Percentiles rank a stretch among this genome's conserved stretches.
phyloP scores from a whole-genome alignment of 2,113 vertebrate genomes.

The Python bivittatus region DNA sequence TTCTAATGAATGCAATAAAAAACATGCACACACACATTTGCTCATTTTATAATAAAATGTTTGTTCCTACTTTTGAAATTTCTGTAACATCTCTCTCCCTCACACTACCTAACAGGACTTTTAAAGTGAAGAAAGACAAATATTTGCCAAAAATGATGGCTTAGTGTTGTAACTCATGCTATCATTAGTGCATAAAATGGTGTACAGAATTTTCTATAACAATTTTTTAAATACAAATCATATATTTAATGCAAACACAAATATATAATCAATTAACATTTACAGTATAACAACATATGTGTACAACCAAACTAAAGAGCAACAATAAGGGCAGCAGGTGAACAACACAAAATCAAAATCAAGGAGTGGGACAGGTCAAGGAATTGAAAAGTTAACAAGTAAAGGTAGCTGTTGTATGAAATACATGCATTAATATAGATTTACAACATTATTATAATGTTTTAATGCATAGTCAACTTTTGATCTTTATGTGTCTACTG shows the following conservation, averaged over 20 bases:
- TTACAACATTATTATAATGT: not conserved
- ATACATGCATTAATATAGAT: not conserved
- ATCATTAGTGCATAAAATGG: not conserved
- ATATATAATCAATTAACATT: not conserved
- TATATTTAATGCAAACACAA: not conserved
- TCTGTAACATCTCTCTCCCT: not conserved
- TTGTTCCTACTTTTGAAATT: not conserved
- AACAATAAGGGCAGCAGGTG: not conserved
- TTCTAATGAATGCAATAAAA: not conserved
- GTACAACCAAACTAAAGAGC: not conserved
- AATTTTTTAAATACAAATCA: not conserved
- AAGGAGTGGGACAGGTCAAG: not conserved
- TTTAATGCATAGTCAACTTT: not conserved
- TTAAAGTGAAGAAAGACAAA: not conserved
- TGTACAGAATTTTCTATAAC: not conserved
- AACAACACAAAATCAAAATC: conserved; percentile 32
- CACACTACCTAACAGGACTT: not conserved
- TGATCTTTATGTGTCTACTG: not conserved
- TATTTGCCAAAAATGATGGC: not conserved
- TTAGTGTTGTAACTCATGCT: not conserved
- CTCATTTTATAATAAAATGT: not conserved
- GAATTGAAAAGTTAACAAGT: not conserved
- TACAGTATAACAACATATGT: not conserved
- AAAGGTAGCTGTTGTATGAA: not conserved
- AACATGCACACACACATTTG: not conserved